Evolutionary conservation across 2,888 invertebrate species (phyloP).

Genomic region (Syritta pipiens): DNA sequence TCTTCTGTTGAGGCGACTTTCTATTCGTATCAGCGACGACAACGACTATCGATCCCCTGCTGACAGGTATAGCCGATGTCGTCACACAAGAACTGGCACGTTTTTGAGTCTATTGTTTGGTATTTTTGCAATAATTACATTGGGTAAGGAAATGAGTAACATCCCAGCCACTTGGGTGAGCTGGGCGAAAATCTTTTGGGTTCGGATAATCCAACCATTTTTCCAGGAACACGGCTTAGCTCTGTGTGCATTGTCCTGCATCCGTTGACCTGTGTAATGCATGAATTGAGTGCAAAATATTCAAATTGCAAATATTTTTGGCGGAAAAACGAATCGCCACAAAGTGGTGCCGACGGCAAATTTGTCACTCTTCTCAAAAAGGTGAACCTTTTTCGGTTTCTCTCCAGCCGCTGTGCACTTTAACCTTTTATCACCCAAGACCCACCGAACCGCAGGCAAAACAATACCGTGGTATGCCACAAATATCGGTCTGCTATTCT

Average conservation of each 20-base stretch:
- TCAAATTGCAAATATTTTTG: slow-evolving; percentile 45
- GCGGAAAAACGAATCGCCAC: slow-evolving; percentile 55
- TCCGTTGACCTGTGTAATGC: slow-evolving; percentile 58
- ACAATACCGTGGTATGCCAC: slow-evolving; percentile 57
- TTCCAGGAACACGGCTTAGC: slow-evolving; percentile 43
- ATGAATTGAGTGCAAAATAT: slow-evolving; percentile 58
- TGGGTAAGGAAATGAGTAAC: slow-evolving; percentile 6
- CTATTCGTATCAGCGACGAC: background rate
- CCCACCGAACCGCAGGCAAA: slow-evolving; percentile 54
- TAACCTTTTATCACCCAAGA: slow-evolving; percentile 50
- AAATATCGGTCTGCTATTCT: slow-evolving; percentile 24
- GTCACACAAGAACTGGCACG: slow-evolving; percentile 28
- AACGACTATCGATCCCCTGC: too few species aligned
- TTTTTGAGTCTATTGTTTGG: slow-evolving; percentile 44
- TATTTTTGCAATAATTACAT: slow-evolving; percentile 52
- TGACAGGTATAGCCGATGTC: slow-evolving; percentile 35
- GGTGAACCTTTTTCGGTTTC: slow-evolving; percentile 38
- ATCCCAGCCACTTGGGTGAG: slow-evolving; percentile 60
- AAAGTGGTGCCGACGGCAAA: slow-evolving; percentile 56
- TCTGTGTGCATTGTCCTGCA: slow-evolving; percentile 23
- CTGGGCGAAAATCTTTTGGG: slow-evolving; percentile 28
- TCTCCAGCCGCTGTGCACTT: slow-evolving; percentile 20
- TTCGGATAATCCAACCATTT: slow-evolving; percentile 50
- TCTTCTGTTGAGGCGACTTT: slow-evolving; percentile 15
- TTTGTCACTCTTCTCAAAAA: slow-evolving; percentile 47